Evolutionary conservation across 2,113 vertebrate genomes (phyloP).

Genomic region (Abramis brama): DNA sequence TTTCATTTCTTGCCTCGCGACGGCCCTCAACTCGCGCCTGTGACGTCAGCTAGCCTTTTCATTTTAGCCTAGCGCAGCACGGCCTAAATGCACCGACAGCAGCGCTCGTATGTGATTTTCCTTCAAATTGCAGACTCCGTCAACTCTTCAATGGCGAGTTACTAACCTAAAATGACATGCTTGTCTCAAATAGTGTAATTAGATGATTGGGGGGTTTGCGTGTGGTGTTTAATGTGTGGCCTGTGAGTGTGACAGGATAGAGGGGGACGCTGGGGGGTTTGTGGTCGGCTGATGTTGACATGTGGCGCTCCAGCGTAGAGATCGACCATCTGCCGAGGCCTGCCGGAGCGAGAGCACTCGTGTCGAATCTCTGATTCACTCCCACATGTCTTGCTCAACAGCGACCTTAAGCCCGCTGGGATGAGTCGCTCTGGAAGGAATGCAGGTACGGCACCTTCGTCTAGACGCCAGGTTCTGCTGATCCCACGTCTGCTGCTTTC

Average conservation of each 20-base stretch:
- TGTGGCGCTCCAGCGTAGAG: conserved; percentile 38
- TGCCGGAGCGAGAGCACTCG: not conserved
- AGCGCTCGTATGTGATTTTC: conserved; percentile 49
- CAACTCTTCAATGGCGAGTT: conserved; percentile 58
- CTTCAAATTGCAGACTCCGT: conserved; percentile 60
- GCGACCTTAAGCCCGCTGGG: conserved; percentile 44
- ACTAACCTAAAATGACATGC: conserved; percentile 65
- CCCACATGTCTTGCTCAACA: conserved; percentile 55
- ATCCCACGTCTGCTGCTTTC: conserved; percentile 62
- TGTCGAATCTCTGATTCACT: conserved; percentile 12
- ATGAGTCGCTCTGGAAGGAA: conserved; percentile 61
- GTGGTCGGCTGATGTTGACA: conserved; percentile 35
- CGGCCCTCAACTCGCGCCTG: conserved; percentile 17
- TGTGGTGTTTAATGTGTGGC: conserved; percentile 53
- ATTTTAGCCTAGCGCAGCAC: conserved; percentile 49
- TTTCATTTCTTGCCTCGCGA: conserved; percentile 46
- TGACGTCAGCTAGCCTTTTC: conserved; percentile 53
- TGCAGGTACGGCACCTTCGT: conserved; percentile 61
- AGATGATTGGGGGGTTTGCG: conserved; percentile 61
- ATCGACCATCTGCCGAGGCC: conserved; percentile 1
- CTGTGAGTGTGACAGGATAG: conserved; percentile 46
- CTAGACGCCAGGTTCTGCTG: conserved; percentile 66
- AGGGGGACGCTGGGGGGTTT: conserved; percentile 46
- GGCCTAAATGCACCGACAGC: conserved; percentile 51
- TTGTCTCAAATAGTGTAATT: conserved; percentile 64